These are phyloP conservation scores for Peromyscus californicus DNA, from an alignment of 2,113 vertebrate species.

Conservation along the genomic window DNA sequence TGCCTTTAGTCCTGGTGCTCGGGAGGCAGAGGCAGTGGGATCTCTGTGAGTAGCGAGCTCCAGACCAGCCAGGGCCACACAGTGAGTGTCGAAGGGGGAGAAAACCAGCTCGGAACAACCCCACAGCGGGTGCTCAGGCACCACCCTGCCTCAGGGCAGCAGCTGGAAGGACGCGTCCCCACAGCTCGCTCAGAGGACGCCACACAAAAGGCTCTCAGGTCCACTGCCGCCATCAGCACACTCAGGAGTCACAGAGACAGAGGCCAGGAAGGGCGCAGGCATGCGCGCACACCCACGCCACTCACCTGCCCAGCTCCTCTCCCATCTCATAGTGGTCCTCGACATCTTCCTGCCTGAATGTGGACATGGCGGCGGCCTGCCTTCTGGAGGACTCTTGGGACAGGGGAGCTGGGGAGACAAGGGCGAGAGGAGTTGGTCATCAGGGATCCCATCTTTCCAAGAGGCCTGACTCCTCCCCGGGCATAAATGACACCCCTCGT, in stretches of 20 bases:
- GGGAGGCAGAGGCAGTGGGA: not conserved
- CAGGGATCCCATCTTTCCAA: not conserved
- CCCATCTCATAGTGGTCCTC: conserved; percentile 91
- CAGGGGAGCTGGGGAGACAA: not conserved
- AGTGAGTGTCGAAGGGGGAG: not conserved
- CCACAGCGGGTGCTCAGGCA: not conserved
- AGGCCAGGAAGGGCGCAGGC: not conserved
- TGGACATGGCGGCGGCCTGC: conserved; percentile 85
- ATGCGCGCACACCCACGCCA: not conserved
- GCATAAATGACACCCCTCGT: not conserved
- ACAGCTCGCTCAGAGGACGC: not conserved
- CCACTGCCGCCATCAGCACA: not conserved
- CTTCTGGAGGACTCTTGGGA: not conserved
- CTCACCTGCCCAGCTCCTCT: conserved; percentile 91
- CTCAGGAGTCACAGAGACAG: not conserved
- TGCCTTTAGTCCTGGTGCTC: not conserved
- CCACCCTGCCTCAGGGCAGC: not conserved
- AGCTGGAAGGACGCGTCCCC: accelerated
- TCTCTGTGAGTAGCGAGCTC: too few species aligned
- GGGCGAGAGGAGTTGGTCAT: not conserved
- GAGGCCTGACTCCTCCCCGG: not conserved
- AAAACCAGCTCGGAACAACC: not conserved
- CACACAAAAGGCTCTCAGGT: not conserved
- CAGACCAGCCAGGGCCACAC: not conserved
- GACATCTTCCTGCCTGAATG: conserved; percentile 90